These are phyloP conservation scores for Drosophila buzzatii DNA, from an alignment of 2,888 invertebrate species.

Conservation along the genomic window DNA sequence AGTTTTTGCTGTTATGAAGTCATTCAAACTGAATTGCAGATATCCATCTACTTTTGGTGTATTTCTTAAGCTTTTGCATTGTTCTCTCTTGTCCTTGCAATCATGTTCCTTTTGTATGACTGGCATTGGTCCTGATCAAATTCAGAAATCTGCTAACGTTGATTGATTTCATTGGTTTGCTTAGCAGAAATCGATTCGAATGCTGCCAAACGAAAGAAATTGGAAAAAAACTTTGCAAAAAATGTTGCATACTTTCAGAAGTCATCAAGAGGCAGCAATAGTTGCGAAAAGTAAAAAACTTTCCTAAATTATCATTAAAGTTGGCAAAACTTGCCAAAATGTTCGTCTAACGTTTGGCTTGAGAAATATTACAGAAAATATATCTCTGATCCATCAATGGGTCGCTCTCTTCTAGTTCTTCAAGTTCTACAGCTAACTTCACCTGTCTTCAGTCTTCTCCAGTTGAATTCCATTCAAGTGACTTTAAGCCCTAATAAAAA, in stretches of 20 bases:
- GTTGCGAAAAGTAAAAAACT: constrained; percentile 2
- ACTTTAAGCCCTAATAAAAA: not conserved
- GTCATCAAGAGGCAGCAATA: not conserved
- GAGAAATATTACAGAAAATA: not conserved
- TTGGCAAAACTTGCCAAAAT: not conserved
- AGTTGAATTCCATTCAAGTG: not conserved
- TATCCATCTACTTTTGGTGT: not conserved
- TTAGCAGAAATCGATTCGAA: constrained; percentile 14
- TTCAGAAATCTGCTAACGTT: constrained; percentile 50
- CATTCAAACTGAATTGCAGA: not conserved
- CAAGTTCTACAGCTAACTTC: too few relatives aligned
- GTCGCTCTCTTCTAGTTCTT: not conserved
- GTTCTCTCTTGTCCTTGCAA: constrained; percentile 18
- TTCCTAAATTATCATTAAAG: not conserved
- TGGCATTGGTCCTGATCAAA: constrained; percentile 6
- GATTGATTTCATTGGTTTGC: constrained; percentile 20
- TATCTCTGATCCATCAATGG: not conserved
- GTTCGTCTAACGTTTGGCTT: not conserved
- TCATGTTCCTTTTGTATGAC: constrained; percentile 34
- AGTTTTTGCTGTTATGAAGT: not conserved
- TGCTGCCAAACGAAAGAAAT: constrained; percentile 29
- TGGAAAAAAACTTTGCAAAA: constrained; percentile 6
- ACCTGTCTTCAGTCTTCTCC: not conserved
- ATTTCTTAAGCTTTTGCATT: constrained; percentile 4
- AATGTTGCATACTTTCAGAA: constrained; percentile 60